A percentile compares a stretch with the other conserved stretches of the same genome.
Conservation (phyloP, 2,888 invertebrate species). For the Asteroscopus sphinx region DNA sequence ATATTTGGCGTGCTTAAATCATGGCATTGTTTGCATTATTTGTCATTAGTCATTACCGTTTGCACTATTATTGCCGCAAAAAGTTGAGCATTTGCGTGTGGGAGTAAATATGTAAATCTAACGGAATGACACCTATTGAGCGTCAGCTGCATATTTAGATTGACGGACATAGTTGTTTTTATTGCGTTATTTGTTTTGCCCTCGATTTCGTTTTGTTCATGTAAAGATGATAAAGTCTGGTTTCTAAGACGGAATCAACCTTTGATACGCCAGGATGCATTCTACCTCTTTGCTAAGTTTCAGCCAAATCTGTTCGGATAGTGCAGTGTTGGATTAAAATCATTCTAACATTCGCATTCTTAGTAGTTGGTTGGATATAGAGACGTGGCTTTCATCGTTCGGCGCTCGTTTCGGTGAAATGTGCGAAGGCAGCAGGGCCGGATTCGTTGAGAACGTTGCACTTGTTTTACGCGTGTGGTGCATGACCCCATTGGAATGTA, state of each 20-base stretch:
- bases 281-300: too few relatives aligned
- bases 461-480: slow-evolving; percentile 86
- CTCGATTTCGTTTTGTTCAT: neutral
- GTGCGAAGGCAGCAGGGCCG: slow-evolving; percentile 62
- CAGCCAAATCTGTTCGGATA: too few relatives aligned
- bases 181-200: neutral
- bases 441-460: slow-evolving; percentile 74
- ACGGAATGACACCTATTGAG: slow-evolving; percentile 28
- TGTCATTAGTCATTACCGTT: slow-evolving; percentile 45
- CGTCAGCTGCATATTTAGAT: slow-evolving; percentile 27
- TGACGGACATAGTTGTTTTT: slow-evolving; percentile 6
- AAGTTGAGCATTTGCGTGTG: slow-evolving; percentile 36
- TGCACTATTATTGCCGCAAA: slow-evolving; percentile 41
- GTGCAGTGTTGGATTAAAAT: too few relatives aligned
- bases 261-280: too few relatives aligned
- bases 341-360: too few relatives aligned
- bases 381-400: slow-evolving; percentile 32
- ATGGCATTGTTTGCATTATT: slow-evolving; percentile 33
- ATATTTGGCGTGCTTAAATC: slow-evolving; percentile 36
- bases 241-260: neutral
- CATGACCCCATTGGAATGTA: slow-evolving; percentile 88
- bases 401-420: slow-evolving; percentile 53
- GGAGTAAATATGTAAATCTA: slow-evolving; percentile 46
- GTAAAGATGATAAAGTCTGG: neutral
- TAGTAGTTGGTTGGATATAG: slow-evolving; percentile 25